Evolutionary conservation across 1,140 invertebrate species (phyloP).

Genomic region (Atopsyche davidsoni): DNA sequence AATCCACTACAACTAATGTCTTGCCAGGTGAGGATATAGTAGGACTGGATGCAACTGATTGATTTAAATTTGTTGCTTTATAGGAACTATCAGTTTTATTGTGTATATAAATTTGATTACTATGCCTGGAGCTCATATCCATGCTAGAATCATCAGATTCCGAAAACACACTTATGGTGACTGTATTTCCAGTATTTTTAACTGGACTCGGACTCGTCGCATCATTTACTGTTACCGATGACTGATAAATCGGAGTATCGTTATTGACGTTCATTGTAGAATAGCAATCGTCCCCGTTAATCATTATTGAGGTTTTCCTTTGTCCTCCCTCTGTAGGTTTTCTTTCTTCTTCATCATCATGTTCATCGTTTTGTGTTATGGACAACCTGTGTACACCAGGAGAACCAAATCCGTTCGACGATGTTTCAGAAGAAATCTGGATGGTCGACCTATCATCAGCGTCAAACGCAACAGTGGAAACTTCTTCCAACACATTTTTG

Average conservation of each 20-base stretch:
- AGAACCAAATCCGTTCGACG: conserved; percentile 16
- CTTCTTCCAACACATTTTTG: conserved; percentile 30
- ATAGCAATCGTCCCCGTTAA: conserved; percentile 66
- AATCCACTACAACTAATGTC: conserved; percentile 27
- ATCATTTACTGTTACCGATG: conserved; percentile 60
- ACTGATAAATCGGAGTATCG: conserved; percentile 57
- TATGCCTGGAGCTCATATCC: conserved; percentile 19
- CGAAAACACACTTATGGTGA: conserved; percentile 49
- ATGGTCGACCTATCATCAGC: conserved; percentile 23
- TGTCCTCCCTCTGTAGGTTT: conserved; percentile 35
- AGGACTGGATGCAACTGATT: conserved; percentile 15
- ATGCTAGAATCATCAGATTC: conserved; percentile 22
- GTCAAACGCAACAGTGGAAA: conserved; percentile 16
- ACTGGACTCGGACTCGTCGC: conserved; percentile 39
- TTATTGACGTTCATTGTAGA: conserved; percentile 57
- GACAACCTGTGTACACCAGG: conserved; percentile 25
- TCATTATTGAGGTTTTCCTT: conserved; percentile 67
- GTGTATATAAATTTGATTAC: conserved; percentile 45
- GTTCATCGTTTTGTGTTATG: conserved; percentile 24
- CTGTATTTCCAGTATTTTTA: conserved; percentile 48
- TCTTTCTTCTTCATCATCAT: conserved; percentile 10
- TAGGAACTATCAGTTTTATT: conserved; percentile 30
- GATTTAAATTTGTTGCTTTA: conserved; percentile 7
- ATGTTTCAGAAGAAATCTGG: conserved; percentile 19
- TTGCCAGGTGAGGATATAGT: conserved; percentile 24